A percentile compares a stretch with the other conserved stretches of the same genome.
These are phyloP conservation scores for Homalodisca vitripennis DNA, from an alignment of 1,140 invertebrate genomes.

Conservation along the genomic window DNA sequence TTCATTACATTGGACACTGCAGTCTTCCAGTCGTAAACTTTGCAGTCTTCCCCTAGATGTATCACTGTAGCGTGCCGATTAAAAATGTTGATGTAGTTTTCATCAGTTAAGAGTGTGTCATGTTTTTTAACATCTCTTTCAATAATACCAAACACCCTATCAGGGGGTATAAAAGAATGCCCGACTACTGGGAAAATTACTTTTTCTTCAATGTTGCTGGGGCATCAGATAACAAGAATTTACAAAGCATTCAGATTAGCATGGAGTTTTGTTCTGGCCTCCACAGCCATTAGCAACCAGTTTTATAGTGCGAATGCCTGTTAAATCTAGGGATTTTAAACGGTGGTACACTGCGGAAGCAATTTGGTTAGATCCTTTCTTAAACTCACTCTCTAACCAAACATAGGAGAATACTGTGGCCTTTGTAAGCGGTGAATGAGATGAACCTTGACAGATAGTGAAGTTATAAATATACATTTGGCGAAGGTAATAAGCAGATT, in stretches of 20 bases:
- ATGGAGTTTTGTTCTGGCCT: too few species aligned
- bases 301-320: background rate
- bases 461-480: too few species aligned
- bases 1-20: background rate
- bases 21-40: background rate
- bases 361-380: too few species aligned
- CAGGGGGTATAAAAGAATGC: background rate
- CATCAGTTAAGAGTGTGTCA: slow-evolving; percentile 2
- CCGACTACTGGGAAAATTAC: slow-evolving; percentile 3
- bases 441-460: background rate
- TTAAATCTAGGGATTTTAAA: background rate
- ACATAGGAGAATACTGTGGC: too few species aligned
- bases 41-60: background rate
- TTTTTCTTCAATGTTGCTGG: background rate
- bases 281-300: background rate
- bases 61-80: background rate
- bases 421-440: background rate
- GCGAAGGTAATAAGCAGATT: too few species aligned
- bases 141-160: too few species aligned
- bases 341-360: background rate
- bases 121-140: slow-evolving; percentile 1
- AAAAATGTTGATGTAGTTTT: background rate
- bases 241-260: background rate
- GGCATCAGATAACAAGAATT: background rate
- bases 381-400: too few species aligned